Conservation (phyloP, 1,140 invertebrate genomes). For the Drosophila auraria region DNA sequence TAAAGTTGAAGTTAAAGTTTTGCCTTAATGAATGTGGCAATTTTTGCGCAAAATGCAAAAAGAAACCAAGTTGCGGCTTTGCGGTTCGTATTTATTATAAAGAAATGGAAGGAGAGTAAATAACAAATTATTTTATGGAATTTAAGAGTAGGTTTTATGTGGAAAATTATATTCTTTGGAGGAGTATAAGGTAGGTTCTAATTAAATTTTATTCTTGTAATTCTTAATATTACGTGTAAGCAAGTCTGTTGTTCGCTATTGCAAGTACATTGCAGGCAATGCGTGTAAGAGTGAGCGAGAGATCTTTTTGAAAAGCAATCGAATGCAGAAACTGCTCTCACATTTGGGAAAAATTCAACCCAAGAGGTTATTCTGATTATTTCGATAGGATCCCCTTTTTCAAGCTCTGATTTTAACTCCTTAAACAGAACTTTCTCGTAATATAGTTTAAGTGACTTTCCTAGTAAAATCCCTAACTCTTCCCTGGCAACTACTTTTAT, state of each 20-base stretch:
- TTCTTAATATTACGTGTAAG: too few species aligned
- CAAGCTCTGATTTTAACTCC: too few species aligned
- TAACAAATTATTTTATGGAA: neutral
- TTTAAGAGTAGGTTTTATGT: neutral
- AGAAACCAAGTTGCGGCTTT: neutral
- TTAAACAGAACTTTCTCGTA: too few species aligned
- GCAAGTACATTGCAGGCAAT: neutral
- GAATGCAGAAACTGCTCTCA: too few species aligned
- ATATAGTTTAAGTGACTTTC: neutral
- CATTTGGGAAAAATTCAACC: too few species aligned
- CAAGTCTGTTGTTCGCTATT: too few species aligned
- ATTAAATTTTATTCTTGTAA: neutral
- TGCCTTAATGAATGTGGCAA: constrained; percentile 42
- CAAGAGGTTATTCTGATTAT: too few species aligned
- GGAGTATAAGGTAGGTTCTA: neutral
- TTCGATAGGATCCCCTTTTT: too few species aligned
- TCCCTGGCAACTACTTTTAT: constrained; percentile 7
- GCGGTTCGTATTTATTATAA: neutral
- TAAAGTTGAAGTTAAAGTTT: constrained; percentile 44
- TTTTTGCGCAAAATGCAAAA: constrained; percentile 29
- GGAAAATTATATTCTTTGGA: neutral
- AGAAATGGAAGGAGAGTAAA: neutral
- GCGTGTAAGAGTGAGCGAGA: too few species aligned
- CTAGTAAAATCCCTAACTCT: neutral
- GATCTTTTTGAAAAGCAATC: too few species aligned